phyloP scores from a whole-genome alignment of 2,113 vertebrate species.

The Nycticorax nycticorax region DNA sequence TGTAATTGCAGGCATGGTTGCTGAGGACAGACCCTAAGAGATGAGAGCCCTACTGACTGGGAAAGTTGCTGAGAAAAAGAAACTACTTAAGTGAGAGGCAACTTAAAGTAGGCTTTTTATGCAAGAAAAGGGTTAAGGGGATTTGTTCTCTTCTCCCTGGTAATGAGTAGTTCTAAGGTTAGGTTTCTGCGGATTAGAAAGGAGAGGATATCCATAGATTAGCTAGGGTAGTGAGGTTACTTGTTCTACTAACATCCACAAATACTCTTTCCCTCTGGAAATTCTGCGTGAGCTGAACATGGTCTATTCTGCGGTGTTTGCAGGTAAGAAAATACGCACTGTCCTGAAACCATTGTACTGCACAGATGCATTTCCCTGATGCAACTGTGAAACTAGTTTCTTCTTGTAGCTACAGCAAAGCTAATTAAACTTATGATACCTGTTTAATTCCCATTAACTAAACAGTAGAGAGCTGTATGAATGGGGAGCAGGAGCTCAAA shows the following conservation, averaged over 20 bases:
- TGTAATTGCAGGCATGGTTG: background rate
- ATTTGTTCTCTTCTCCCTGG: constrained; percentile 56
- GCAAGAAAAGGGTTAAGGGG: constrained; percentile 58
- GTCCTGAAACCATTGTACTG: background rate
- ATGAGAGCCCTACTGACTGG: background rate
- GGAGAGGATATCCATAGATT: constrained; percentile 75
- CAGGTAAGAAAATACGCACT: constrained; percentile 67
- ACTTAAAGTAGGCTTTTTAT: background rate
- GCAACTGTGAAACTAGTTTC: background rate
- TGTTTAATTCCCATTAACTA: background rate
- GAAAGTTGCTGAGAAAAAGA: background rate
- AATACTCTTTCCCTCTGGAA: constrained; percentile 15
- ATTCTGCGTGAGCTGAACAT: background rate
- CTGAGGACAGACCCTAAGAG: background rate
- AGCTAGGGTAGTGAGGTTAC: constrained; percentile 64
- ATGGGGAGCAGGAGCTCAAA: background rate
- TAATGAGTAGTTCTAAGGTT: constrained; percentile 53
- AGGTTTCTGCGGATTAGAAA: constrained; percentile 72
- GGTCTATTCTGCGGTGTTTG: background rate
- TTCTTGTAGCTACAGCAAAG: background rate
- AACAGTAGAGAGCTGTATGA: background rate
- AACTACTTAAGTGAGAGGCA: background rate
- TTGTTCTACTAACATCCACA: constrained; percentile 35
- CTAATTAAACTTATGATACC: background rate
- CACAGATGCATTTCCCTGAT: background rate